These are phyloP conservation scores for Mastomys coucha DNA, from an alignment of 2,113 vertebrate genomes.

Conservation along the genomic window DNA sequence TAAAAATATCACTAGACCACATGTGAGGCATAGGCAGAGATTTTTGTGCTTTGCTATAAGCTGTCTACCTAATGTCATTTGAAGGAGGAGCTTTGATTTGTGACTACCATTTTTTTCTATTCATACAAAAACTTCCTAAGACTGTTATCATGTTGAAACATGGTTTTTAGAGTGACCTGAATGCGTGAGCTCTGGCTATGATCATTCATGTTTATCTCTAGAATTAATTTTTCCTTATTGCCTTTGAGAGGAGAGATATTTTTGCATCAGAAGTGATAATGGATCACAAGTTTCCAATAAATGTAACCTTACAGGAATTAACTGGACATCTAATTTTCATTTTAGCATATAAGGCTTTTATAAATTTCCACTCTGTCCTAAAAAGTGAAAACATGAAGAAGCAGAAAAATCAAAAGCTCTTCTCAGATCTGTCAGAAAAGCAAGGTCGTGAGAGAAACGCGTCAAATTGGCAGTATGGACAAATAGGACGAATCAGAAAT, in stretches of 20 bases:
- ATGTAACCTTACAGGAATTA: background rate
- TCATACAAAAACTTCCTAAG: background rate
- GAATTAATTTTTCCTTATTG: background rate
- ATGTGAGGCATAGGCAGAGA: background rate
- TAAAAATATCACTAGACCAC: background rate
- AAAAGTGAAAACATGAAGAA: background rate
- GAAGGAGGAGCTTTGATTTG: background rate
- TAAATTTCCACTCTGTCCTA: background rate
- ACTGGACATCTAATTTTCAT: background rate
- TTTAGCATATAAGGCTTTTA: background rate
- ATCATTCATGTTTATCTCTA: background rate
- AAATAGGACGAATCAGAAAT: background rate
- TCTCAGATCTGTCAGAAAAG: background rate
- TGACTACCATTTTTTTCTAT: background rate
- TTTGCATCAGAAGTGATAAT: background rate
- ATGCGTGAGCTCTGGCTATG: background rate
- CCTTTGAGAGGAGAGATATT: background rate
- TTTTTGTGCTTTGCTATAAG: background rate
- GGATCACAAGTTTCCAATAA: background rate
- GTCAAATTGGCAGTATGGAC: background rate
- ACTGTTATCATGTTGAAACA: background rate
- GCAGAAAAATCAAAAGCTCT: background rate
- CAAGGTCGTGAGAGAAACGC: background rate
- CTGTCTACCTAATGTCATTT: too few relatives aligned
- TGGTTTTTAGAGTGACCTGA: background rate